Evolutionary conservation across 2,888 invertebrate species (phyloP), one percentile per base, ranked within the genome.

Genomic region (Rhaphigaster nebulosa): DNA sequence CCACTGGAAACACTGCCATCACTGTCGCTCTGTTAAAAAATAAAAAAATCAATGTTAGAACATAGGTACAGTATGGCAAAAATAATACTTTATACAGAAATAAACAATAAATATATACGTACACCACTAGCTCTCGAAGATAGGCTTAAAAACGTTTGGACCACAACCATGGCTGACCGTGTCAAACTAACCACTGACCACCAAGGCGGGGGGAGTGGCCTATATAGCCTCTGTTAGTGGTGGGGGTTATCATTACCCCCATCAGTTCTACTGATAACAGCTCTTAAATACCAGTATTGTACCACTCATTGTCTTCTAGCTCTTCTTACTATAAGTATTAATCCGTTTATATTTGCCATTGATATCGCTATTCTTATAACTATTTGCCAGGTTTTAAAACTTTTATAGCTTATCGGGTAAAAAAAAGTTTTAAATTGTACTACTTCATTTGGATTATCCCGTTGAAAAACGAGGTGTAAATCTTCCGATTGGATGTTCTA

Each of bases 1-100:
- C 93, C 93, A 93, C 93, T 93, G 93, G 93, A 93, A 92, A 93
- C 92, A 93, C 93, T 93, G 92, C 93, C 93, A 93, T 93, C 92
- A 92, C 92, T 92, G 92, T 92, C 91, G 41, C 91, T 91, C 91
- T 91, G 87, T 23, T 89, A 91, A 84, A 88, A 87, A 26, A 80
- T 84, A 70, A 80, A 80, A 13, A 52, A 29, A 20, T 18, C 2
- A 56, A 52, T 8, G 18, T 52, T 0, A 84, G 23, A 50, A 87
- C 1, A 29, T 13, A 38, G 38, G 4, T 38, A 34, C 1, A 38
- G 10, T 34, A 70, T 70, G 29, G n/a, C 12, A 65, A 29, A 65
- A 13, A 65, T 65, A 29, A 65, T 13, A 29, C 10, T n/a, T 34
- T 65, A 29, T 65, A 10, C 18, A 65, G 29, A n/a, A 18, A 56